Base-by-base conservation (phyloP, 2,113 vertebrate species). In the Glaucomys volans region DNA sequence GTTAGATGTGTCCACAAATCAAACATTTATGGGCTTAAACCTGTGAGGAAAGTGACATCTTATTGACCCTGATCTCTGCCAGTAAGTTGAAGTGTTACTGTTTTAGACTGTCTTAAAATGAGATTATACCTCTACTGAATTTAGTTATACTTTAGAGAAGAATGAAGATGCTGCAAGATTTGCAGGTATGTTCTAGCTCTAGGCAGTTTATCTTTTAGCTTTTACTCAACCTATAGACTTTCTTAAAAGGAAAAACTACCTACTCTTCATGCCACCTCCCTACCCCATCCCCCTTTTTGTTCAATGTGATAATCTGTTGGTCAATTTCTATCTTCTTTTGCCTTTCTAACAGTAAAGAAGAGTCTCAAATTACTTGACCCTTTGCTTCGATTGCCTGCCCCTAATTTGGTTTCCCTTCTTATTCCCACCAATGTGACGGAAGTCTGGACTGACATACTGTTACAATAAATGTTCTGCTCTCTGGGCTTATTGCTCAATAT, bases 261-360 rank as follows among this genome's bases (percentile, higher is more conserved):
- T 69, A 62, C 24, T 95, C 54, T 52, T 97, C 32, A 35, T 88
- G n/a, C 74, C 14, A 26, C 75, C 11, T 44, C 79, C 10, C 35
- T 7, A n/a, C 28, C 20, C 50, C 4, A 17, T 35, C 35, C 42
- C 28, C 5, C 32, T 92, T 95, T 82, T 92, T 47, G 47, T 96
- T 90, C 77, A 94, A 8, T 87, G 83, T 83, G 90, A 93, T 95
- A 89, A 97, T 96, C 92, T 89, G 59, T 71, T 94, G 95, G 86
- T 96, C 96, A 97, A 50, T 97, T 96, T 97, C 85, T 94, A 64
- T 94, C 94, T 96, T 96, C 86, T 95, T 95, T 84, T 95, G 54
- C 91, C 47, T 96, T 94, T 42, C 93, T 94, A 72, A 97, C 86
- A 85, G 91, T 96, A 87, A 94, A 92, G 81, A 50, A 72, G 86